phyloP scores from a whole-genome alignment of 2,797 vertebrate genomes.

The Argyrosomus regius region DNA sequence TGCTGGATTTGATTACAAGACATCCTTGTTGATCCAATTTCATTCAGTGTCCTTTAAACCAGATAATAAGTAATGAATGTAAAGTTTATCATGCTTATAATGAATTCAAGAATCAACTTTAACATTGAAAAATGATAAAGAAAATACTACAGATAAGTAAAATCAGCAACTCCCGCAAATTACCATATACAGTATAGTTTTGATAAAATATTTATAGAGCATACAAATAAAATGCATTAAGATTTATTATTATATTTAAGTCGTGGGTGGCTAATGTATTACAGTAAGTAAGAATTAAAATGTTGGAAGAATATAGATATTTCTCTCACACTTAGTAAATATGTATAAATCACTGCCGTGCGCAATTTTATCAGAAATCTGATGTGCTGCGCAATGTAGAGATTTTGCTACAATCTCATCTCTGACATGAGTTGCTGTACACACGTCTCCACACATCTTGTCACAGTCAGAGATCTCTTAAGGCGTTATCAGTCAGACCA shows the following conservation, averaged over 20 bases:
- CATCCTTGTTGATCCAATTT: not conserved
- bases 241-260: not conserved
- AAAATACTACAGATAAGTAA: not conserved
- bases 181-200: too few species aligned
- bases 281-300: not conserved
- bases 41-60: not conserved
- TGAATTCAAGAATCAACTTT: not conserved
- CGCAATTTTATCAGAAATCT: slow-evolving; percentile 40
- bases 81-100: not conserved
- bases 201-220: too few species aligned
- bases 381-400: not conserved
- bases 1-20: not conserved
- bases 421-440: slow-evolving; percentile 41
- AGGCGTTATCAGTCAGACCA: slow-evolving; percentile 72
- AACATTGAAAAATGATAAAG: not conserved
- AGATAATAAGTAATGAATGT: not conserved
- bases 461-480: slow-evolving; percentile 65
- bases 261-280: not conserved
- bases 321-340: not conserved
- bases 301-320: not conserved
- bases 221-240: not conserved
- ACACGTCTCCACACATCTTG: slow-evolving; percentile 51
- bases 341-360: not conserved
- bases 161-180: not conserved
- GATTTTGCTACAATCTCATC: slow-evolving; percentile 43